These are phyloP conservation scores for Papilio protenor DNA, from an alignment of 2,888 invertebrate genomes.

Conservation along the genomic window DNA sequence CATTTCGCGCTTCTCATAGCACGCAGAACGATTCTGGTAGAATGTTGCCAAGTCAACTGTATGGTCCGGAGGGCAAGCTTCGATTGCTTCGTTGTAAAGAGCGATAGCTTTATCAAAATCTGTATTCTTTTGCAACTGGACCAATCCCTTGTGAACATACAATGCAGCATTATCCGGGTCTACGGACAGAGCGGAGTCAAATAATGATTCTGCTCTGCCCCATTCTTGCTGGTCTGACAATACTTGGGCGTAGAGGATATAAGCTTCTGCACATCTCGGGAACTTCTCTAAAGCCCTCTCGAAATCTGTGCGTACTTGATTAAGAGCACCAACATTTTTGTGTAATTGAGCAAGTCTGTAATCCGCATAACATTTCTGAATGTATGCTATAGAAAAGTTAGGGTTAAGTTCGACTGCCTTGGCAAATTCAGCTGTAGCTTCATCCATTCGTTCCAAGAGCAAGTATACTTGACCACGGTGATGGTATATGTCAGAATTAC, in stretches of 20 bases:
- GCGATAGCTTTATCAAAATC: conserved; percentile 95
- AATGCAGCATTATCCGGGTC: conserved; percentile 94
- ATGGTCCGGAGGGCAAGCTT: conserved; percentile 91
- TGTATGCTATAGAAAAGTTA: conserved; percentile 92
- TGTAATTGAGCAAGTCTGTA: conserved; percentile 88
- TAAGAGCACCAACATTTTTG: conserved; percentile 85
- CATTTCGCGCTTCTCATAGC: conserved; percentile 95
- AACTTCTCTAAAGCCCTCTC: conserved; percentile 90
- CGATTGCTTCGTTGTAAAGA: conserved; percentile 96
- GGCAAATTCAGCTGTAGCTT: conserved; percentile 92
- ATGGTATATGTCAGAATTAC: conserved; percentile 95
- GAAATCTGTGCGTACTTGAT: conserved; percentile 89
- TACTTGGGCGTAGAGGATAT: conserved; percentile 95
- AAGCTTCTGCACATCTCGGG: conserved; percentile 93
- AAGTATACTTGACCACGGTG: conserved; percentile 96
- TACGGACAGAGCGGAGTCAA: conserved; percentile 90
- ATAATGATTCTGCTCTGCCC: conserved; percentile 92
- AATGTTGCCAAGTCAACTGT: conserved; percentile 92
- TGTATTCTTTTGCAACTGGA: conserved; percentile 93
- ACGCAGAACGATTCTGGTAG: conserved; percentile 98
- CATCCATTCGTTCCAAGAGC: conserved; percentile 91
- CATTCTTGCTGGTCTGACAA: conserved; percentile 93
- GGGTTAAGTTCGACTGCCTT: conserved; percentile 93
- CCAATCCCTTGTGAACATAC: conserved; percentile 93
- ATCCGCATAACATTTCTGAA: conserved; percentile 96